phyloP scores from a whole-genome alignment of 2,888 invertebrate species.

The Epistrophella euchroma region DNA sequence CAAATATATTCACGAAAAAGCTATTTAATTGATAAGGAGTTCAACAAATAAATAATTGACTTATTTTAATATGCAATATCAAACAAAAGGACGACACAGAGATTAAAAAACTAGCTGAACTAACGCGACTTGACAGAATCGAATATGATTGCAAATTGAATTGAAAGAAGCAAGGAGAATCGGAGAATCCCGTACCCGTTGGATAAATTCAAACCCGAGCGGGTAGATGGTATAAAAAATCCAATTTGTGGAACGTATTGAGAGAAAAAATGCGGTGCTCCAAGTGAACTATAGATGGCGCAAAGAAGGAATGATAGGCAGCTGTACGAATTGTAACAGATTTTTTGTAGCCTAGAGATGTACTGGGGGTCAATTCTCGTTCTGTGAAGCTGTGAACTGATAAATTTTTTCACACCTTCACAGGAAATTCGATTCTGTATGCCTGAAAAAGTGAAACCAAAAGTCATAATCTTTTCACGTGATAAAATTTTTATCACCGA shows the following conservation, averaged over 20 bases:
- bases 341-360: neutral
- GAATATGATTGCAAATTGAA: constrained; percentile 62
- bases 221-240: constrained; percentile 31
- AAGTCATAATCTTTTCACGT: too few species aligned
- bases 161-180: too few species aligned
- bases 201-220: constrained; percentile 57
- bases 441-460: too few species aligned
- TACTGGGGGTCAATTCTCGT: too few species aligned
- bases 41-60: constrained; percentile 19
- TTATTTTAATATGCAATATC: constrained; percentile 39
- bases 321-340: neutral
- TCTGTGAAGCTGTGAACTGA: too few species aligned
- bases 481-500: too few species aligned
- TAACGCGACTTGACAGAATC: constrained; percentile 47
- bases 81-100: constrained; percentile 54
- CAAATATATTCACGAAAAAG: constrained; percentile 17
- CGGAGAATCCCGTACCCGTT: constrained; percentile 48
- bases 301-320: neutral
- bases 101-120: constrained; percentile 42
- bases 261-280: neutral
- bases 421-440: too few species aligned
- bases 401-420: too few species aligned
- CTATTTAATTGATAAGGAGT: constrained; percentile 11
- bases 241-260: constrained; percentile 26
- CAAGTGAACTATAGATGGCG: neutral